A percentile compares a stretch with the other conserved stretches of the same genome.
Conservation (phyloP, 2,888 invertebrate genomes). For the Exephanes ischioxanthus region DNA sequence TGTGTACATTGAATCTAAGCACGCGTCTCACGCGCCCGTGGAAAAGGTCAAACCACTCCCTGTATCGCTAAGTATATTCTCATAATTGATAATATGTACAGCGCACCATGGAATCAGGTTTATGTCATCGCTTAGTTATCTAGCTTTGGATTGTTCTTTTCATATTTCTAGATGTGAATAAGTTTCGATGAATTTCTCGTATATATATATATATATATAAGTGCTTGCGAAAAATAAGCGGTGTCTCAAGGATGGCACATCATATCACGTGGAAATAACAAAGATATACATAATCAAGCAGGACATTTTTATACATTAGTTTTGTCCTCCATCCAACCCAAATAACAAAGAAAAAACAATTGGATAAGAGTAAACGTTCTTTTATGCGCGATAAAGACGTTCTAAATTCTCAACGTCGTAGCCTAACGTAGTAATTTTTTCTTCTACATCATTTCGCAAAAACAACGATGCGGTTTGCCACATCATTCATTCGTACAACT, state of each 20-base stretch:
- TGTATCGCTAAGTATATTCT: slow-evolving; percentile 64
- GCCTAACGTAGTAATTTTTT: slow-evolving; percentile 1
- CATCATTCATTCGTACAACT: slow-evolving; percentile 74
- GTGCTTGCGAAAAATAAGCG: slow-evolving; percentile 58
- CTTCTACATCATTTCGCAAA: slow-evolving; percentile 21
- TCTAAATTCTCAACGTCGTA: slow-evolving; percentile 4
- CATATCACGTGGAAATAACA: slow-evolving; percentile 53
- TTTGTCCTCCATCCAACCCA: background rate
- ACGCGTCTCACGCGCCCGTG: slow-evolving; percentile 39
- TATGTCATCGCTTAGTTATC: slow-evolving; percentile 33
- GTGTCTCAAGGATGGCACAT: slow-evolving; percentile 64
- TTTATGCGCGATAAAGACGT: background rate
- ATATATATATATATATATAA: slow-evolving; percentile 35
- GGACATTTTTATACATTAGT: slow-evolving; percentile 22
- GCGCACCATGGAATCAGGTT: slow-evolving; percentile 65
- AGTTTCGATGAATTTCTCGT: slow-evolving; percentile 52
- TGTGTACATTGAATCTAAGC: slow-evolving; percentile 26
- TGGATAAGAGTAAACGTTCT: background rate
- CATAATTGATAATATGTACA: slow-evolving; percentile 58
- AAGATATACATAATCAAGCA: slow-evolving; percentile 19
- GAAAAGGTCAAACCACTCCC: slow-evolving; percentile 60
- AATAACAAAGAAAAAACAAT: slow-evolving; percentile 1
- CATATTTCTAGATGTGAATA: slow-evolving; percentile 52
- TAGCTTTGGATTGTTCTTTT: slow-evolving; percentile 61
- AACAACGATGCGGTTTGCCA: slow-evolving; percentile 42